These are phyloP conservation scores for Drosophila kohkoa DNA, from an alignment of 1,140 invertebrate species.

Conservation along the genomic window DNA sequence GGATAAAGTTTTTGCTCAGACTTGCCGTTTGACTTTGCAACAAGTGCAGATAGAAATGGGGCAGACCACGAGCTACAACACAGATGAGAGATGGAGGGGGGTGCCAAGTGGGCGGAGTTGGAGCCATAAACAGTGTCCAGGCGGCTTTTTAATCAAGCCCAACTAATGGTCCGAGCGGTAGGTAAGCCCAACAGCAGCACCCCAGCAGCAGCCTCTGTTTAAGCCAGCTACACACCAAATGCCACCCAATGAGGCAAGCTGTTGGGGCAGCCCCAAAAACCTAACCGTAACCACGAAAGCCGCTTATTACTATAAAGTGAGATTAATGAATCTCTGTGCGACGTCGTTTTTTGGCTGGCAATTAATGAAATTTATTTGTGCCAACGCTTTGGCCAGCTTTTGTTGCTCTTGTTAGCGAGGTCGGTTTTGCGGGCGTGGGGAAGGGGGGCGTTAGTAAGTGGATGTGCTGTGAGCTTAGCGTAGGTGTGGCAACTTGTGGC, in stretches of 20 bases:
- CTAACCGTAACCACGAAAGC: slow-evolving; percentile 76
- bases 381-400: slow-evolving; percentile 49
- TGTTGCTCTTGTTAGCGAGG: slow-evolving; percentile 44
- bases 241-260: background rate
- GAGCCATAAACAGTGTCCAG: slow-evolving; percentile 35
- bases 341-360: slow-evolving; percentile 67
- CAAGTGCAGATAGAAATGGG: slow-evolving; percentile 53
- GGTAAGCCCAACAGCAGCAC: slow-evolving; percentile 16
- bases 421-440: background rate
- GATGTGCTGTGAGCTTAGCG: slow-evolving; percentile 22
- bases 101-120: background rate
- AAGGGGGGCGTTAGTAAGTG: background rate
- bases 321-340: slow-evolving; percentile 72
- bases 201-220: background rate
- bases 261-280: slow-evolving; percentile 22
- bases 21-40: slow-evolving; percentile 80
- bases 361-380: slow-evolving; percentile 80
- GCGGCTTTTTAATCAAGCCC: slow-evolving; percentile 74
- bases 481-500: slow-evolving; percentile 46
- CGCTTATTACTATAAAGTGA: slow-evolving; percentile 84
- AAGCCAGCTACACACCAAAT: background rate
- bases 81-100: background rate
- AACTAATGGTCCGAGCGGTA: slow-evolving; percentile 66
- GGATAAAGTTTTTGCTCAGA: slow-evolving; percentile 68
- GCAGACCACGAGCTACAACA: too few relatives aligned